Evolutionary conservation across 2,797 vertebrate species (phyloP).

Genomic region (Xenopus petersii): DNA sequence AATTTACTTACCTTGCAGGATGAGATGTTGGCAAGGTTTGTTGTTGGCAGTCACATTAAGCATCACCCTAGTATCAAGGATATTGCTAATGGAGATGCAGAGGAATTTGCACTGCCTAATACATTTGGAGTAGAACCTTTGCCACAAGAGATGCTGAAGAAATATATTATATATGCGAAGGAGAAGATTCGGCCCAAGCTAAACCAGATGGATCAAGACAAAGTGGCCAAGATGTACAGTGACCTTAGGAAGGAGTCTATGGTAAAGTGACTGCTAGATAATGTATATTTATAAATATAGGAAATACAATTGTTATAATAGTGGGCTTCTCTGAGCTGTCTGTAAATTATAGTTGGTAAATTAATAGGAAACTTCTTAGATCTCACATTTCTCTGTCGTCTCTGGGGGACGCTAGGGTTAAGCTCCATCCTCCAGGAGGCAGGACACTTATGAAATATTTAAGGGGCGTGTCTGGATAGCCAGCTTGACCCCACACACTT

Average conservation of each 20-base stretch:
- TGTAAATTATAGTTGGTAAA: no score
- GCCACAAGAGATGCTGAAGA: constrained; percentile 88
- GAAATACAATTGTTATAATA: no score
- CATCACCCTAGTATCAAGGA: constrained; percentile 92
- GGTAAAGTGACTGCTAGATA: constrained; percentile 64
- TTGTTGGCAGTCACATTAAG: constrained; percentile 91
- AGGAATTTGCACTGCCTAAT: constrained; percentile 82
- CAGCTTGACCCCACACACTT: no score
- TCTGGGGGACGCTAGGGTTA: no score
- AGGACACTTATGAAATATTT: no score
- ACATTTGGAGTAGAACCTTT: constrained; percentile 79
- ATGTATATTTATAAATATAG: no score
- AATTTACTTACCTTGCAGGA: constrained; percentile 67
- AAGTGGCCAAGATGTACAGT: constrained; percentile 95
- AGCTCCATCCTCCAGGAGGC: no score
- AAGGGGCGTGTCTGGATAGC: no score
- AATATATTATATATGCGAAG: constrained; percentile 92
- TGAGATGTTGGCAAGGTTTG: constrained; percentile 95
- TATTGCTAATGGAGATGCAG: constrained; percentile 54
- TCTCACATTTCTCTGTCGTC: no score
- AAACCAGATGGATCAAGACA: constrained; percentile 98
- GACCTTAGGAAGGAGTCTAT: constrained; percentile 94
- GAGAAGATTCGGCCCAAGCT: constrained; percentile 90
- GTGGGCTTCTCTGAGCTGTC: no score
- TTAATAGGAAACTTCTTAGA: no score